Base-by-base conservation (phyloP, 2,113 vertebrate genomes). In the Lipotes vexillifer region DNA sequence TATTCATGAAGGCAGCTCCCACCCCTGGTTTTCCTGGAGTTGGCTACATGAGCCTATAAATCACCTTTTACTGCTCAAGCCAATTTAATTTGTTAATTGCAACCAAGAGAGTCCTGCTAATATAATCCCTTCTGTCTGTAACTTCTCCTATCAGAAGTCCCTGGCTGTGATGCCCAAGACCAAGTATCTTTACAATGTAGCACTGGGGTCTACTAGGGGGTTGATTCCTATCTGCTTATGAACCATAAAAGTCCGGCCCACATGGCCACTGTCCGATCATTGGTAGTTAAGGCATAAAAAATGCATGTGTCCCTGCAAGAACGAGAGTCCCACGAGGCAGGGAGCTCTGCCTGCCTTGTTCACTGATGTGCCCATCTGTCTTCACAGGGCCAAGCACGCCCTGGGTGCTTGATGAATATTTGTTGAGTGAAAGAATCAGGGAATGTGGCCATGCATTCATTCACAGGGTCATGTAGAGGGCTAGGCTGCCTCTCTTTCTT, bases 71-170 rank as follows among this genome's bases (percentile, higher is more conserved):
- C 49, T 90, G 69, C 52, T 59, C 49, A 63, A 71, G 36, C 29
- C 59, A 84, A 49, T 97, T 80, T 94, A 83, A 68, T 93, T 84
- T 94, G 83, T 65, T 95, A 90, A 97, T 92, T 90, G 69, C 69
- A 90, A 71, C 46, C 65, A n/a, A 92, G 44, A 96, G 57, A 87
- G 17, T 71, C 38, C 78, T 81, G 11, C 20, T 90, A 68, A 89
- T 49, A 71, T n/a, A 83, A 66, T 15, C 8, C 20, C 31, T 93
- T 86, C 31, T 55, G 33, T 44, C 46, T 36, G 52, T 57, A 69
- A 55, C 84, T 85, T 92, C 38, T 82, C 33, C 57, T 6, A 41
- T 84, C 15, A 59, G 1, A 63, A 41, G 52, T 66, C 68, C 52
- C 71, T 88, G 8, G 66, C 80, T 81, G 1, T 1, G 52, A 27